These are phyloP conservation scores for Holacanthus passer DNA, from an alignment of 2,113 vertebrate genomes.

Conservation along the genomic window DNA sequence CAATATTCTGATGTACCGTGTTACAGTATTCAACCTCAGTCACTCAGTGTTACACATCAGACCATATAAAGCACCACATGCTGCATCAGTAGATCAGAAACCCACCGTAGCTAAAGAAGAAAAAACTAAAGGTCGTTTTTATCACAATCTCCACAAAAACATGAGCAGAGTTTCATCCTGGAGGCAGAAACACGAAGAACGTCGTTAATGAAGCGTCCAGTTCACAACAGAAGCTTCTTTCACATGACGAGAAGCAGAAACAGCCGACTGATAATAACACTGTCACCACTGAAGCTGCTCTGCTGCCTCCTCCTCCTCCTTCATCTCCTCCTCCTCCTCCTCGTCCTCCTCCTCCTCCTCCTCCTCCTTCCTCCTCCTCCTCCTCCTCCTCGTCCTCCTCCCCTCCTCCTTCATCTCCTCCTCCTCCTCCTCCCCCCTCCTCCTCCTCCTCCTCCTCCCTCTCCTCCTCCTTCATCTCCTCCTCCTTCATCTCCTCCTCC, in stretches of 20 bases:
- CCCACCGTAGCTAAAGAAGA: slow-evolving; percentile 22
- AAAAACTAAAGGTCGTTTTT: background rate
- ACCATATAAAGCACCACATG: too few species aligned
- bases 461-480: background rate
- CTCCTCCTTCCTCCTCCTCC: background rate
- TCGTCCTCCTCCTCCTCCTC: background rate
- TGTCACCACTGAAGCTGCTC: background rate
- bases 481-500: background rate
- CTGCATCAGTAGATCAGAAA: background rate
- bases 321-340: background rate
- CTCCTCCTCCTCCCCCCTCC: background rate
- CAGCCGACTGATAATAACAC: background rate
- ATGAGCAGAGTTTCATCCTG: background rate
- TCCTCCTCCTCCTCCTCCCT: background rate
- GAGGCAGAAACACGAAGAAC: background rate
- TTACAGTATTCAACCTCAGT: background rate
- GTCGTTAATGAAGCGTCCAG: background rate
- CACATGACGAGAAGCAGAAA: slow-evolving; percentile 22
- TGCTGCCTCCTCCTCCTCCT: background rate
- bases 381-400: background rate
- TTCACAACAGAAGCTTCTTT: background rate
- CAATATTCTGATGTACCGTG: background rate
- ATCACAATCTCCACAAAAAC: background rate
- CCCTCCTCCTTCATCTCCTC: background rate
- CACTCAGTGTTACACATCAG: too few species aligned